A percentile compares a stretch with the other conserved stretches of the same genome.
These are phyloP conservation scores for Tethea ocularis DNA, from an alignment of 2,888 invertebrate genomes.

Conservation along the genomic window DNA sequence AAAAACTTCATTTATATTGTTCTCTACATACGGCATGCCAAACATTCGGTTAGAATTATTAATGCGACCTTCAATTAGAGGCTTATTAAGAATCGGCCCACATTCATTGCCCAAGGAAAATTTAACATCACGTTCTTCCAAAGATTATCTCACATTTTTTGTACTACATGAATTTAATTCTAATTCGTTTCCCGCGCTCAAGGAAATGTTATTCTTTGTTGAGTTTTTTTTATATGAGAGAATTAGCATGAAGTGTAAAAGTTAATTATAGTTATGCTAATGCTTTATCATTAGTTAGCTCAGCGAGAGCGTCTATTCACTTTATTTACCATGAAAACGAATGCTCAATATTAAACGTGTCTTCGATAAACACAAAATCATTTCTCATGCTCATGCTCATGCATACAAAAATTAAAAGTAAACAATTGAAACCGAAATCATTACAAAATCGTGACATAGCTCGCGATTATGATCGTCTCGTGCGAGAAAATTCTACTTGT, in stretches of 20 bases:
- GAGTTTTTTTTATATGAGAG: slow-evolving; percentile 42
- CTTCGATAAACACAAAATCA: slow-evolving; percentile 16
- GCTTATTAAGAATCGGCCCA: slow-evolving; percentile 53
- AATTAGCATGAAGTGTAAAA: slow-evolving; percentile 55
- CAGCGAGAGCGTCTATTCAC: background rate
- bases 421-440: slow-evolving; percentile 42
- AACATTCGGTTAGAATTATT: slow-evolving; percentile 37
- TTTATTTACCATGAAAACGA: background rate
- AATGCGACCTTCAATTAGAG: slow-evolving; percentile 54
- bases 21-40: slow-evolving; percentile 28
- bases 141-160: slow-evolving; percentile 18
- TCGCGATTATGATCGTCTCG: slow-evolving; percentile 52
- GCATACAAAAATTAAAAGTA: slow-evolving; percentile 15
- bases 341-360: background rate
- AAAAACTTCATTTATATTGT: slow-evolving; percentile 34
- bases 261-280: slow-evolving; percentile 48
- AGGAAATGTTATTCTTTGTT: slow-evolving; percentile 65
- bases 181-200: slow-evolving; percentile 58
- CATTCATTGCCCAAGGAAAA: slow-evolving; percentile 56
- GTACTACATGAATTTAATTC: slow-evolving; percentile 31
- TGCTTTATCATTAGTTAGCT: background rate
- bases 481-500: slow-evolving; percentile 46
- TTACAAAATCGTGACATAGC: slow-evolving; percentile 59
- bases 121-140: slow-evolving; percentile 45
- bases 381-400: slow-evolving; percentile 12